A percentile compares a stretch with the other conserved stretches of the same genome.
phyloP scores from a whole-genome alignment of 2,113 vertebrate species.

The Chloebia gouldiae region DNA sequence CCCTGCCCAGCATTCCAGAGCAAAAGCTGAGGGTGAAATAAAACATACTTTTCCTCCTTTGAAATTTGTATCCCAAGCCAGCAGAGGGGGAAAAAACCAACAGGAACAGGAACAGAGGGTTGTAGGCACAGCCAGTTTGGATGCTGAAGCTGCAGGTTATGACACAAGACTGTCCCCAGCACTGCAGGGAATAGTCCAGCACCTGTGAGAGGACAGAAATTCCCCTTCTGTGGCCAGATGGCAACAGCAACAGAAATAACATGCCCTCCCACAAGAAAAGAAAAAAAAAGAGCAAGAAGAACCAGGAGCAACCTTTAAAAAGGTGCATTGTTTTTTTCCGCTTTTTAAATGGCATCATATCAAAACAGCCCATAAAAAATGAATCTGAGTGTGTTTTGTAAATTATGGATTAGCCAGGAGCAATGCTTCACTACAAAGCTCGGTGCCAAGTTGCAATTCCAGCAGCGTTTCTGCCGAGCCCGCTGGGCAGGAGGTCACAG shows the following conservation, averaged over 20 bases:
- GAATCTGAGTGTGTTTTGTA: conserved; percentile 38
- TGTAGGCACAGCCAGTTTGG: not conserved
- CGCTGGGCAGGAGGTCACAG: conserved; percentile 9
- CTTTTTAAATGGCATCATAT: conserved; percentile 2
- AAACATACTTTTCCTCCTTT: not conserved
- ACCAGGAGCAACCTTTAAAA: not conserved
- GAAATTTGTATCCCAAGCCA: not conserved
- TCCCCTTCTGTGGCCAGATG: not conserved
- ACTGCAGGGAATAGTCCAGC: not conserved
- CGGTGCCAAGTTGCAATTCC: conserved; percentile 31
- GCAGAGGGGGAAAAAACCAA: not conserved
- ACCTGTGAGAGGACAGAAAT: not conserved
- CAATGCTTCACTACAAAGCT: not conserved
- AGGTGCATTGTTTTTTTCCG: not conserved
- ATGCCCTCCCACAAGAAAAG: not conserved
- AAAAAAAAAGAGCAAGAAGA: not conserved
- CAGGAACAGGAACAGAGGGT: not conserved
- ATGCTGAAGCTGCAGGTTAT: not conserved
- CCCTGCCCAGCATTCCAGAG: not conserved
- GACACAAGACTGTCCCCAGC: not conserved
- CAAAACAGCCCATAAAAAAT: conserved; percentile 28
- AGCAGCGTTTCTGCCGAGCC: not conserved
- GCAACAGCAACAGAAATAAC: not conserved
- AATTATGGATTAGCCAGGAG: conserved; percentile 60
- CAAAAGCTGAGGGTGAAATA: not conserved